Conservation (phyloP, 2,888 invertebrate species). For the Hirtodrosophila histrioides region DNA sequence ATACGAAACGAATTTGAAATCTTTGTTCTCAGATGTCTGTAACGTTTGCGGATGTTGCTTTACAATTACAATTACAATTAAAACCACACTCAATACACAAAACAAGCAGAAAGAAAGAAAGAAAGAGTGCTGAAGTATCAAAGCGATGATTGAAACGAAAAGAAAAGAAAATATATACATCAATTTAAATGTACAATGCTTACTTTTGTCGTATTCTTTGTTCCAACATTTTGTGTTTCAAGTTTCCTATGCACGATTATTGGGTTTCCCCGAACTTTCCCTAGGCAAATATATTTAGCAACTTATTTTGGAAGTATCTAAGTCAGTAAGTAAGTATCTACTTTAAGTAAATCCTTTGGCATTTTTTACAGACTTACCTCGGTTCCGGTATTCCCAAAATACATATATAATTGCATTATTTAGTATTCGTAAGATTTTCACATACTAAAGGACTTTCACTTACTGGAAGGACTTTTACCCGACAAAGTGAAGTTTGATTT, state of each 20-base stretch:
- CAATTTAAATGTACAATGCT: slow-evolving; percentile 78
- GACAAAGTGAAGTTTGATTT: too few relatives aligned
- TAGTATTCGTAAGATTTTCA: too few relatives aligned
- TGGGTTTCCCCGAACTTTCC: neutral
- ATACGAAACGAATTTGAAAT: slow-evolving; percentile 60
- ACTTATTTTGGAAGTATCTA: too few relatives aligned
- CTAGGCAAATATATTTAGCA: neutral
- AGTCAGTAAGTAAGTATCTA: slow-evolving; percentile 37
- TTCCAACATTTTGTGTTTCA: slow-evolving; percentile 31
- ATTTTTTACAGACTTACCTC: neutral
- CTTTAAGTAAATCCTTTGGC: neutral
- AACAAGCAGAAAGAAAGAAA: slow-evolving; percentile 50
- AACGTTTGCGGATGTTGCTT: slow-evolving; percentile 65
- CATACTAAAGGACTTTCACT: too few relatives aligned
- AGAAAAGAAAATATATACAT: slow-evolving; percentile 57
- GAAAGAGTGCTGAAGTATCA: slow-evolving; percentile 53
- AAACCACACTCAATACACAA: slow-evolving; percentile 16
- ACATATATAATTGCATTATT: slow-evolving; percentile 10
- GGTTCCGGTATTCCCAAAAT: neutral
- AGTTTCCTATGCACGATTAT: slow-evolving; percentile 6
- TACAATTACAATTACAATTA: slow-evolving; percentile 33
- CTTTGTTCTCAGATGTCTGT: slow-evolving; percentile 71
- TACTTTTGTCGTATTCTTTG: slow-evolving; percentile 65
- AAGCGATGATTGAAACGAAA: slow-evolving; percentile 44
- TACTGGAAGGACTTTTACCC: too few relatives aligned